Evolutionary conservation across 2,113 vertebrate genomes (phyloP), one percentile per base, ranked within the genome.

Genomic region (Hystrix cristata): DNA sequence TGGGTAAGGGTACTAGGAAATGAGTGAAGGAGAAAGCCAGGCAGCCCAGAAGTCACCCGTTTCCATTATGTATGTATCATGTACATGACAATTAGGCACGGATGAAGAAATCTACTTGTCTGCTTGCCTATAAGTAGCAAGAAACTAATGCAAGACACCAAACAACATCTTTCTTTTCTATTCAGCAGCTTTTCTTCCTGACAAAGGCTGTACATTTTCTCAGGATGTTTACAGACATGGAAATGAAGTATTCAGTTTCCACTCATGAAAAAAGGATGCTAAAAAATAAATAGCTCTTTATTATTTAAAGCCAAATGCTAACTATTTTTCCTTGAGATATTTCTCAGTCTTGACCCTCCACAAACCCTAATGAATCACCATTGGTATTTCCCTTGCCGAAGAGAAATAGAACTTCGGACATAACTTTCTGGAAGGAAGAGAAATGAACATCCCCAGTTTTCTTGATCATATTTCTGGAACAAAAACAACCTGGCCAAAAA

Each of bases 11-110:
- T 43, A 29, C 7, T 29, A 31, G 64, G 29, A 85, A 94, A 89
- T 76, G 34, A 94, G 57, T 10, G 43, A 60, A 76, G 65, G 38
- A 62, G 76, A 95, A 86, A 94, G 31, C 21, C 25, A 96, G 55
- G 25, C 57, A 74, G 51, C 27, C 83, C 59, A 65, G 69, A 67
- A 95, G 74, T 97, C 89, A 95, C 81, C 65, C n/a, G 93, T 80
- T 69, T 95, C 67, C 84, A 93, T 97, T 91, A 96, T 95, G 94
- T 91, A 97, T 95, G 60, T 31, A 51, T 94, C 43, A 12, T 43
- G 27, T 57, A 81, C 64, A 95, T 87, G 53, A 53, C 93, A 90
- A 25, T 67, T 84, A 91, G 80, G 87, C 48, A 90, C 71, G 74
- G 96, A 34, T 43, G 43, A 88, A 96, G 69, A 89, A 81, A 93